Base-by-base conservation (phyloP, 2,888 invertebrate species). In the Clunio marinus region DNA sequence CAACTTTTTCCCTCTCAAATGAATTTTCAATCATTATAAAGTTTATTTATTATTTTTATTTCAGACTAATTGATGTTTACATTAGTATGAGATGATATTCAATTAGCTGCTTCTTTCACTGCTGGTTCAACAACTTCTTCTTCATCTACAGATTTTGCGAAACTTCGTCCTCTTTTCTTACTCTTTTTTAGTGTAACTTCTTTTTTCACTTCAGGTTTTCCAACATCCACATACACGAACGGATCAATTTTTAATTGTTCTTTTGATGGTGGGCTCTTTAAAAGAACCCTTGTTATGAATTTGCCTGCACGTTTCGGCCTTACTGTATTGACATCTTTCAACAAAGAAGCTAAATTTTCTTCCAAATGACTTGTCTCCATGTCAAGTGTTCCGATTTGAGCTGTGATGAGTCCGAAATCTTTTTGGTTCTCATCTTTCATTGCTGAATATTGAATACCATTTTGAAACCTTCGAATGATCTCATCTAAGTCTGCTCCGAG, bases 341-440 rank as follows among this genome's bases (percentile, higher is more conserved):
- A 72, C 15, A 92, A 73, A 0, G 82, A 79, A 58, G 76, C 80
- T 71, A 93, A 83, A 76, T 94, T 94, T 70, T 86, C 88, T 73
- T 88, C 88, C 45, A 94, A 78, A 62, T 86, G 81, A 70, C 84
- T 80, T 0, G 78, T 74, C 7, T 88, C 85, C 92, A 93, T 93
- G 72, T 87, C 80, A 45, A 93, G 89, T 74, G 83, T 84, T 73
- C 93, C 93, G 72, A 93, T 80, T 25, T 82, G 77, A 1, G 87
- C 81, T 70, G 86, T 81, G 8, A 88, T 82, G 59, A 81, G 76
- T 0, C 88, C 93, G 80, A 84, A 93, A 75, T 88, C 85, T 69
- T 85, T 83, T 73, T 89, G 88, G 70, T 82, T 76, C 66, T 87
- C 86, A 76, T 91, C 89, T 72, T 85, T 86, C 1, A 75, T 70